These are phyloP conservation scores for Nebria salina DNA, from an alignment of 2,888 invertebrate species.

Conservation along the genomic window DNA sequence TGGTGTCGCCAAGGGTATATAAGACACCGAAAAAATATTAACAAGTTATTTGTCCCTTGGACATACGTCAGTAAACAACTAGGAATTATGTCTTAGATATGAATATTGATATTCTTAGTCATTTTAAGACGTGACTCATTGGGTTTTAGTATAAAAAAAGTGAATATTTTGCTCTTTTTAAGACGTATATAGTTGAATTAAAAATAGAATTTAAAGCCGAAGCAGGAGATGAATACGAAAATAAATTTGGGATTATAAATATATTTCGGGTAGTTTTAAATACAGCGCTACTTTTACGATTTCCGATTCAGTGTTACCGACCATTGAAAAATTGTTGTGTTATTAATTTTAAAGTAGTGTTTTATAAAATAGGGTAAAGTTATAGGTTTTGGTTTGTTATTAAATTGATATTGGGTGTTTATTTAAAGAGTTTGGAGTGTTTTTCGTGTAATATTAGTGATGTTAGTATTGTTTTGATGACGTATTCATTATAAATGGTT, in stretches of 20 bases:
- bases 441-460: not conserved
- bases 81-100: not conserved
- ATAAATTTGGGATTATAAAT: not conserved
- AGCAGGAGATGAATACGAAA: not conserved
- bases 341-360: not conserved
- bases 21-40: not conserved
- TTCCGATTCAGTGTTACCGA: conserved; percentile 16
- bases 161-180: not conserved
- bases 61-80: no score
- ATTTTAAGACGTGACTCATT: not conserved
- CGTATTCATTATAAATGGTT: not conserved
- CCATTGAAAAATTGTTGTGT: not conserved
- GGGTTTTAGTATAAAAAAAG: not conserved
- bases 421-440: not conserved
- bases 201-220: not conserved
- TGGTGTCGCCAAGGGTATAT: not conserved
- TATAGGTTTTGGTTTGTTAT: not conserved
- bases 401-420: not conserved
- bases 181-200: not conserved
- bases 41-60: no score
- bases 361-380: not conserved
- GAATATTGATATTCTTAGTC: not conserved
- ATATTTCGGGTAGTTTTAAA: conserved; percentile 4
- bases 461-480: not conserved
- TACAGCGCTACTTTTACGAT: conserved; percentile 31